Evolutionary conservation across 2,113 vertebrate genomes (phyloP).

Genomic region (Notarius lentiginosus): DNA sequence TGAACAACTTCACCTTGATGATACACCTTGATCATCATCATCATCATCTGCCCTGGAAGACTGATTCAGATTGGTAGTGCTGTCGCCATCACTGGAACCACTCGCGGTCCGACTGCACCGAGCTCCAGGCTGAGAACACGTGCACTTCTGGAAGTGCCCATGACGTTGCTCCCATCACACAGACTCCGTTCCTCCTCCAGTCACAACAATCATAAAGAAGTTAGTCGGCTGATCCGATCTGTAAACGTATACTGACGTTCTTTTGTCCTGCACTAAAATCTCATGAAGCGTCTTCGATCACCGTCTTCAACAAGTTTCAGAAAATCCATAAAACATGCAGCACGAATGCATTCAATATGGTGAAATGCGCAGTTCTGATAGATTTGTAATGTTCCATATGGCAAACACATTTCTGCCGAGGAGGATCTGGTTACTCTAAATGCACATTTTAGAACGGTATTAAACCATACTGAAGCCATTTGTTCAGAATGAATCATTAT

Average conservation of each 20-base stretch:
- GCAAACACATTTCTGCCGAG: not conserved
- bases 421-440: not conserved
- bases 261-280: not conserved
- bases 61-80: too few relatives aligned
- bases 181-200: slow-evolving; percentile 10
- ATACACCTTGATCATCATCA: too few relatives aligned
- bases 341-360: not conserved
- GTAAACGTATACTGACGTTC: not conserved
- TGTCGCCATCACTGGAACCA: not conserved
- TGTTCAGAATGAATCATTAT: not conserved
- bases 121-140: not conserved
- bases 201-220: slow-evolving; percentile 30
- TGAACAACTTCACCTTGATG: not conserved
- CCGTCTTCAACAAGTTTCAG: not conserved
- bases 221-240: slow-evolving; percentile 24
- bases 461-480: not conserved
- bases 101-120: not conserved
- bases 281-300: not conserved
- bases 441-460: not conserved
- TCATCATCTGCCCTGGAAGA: not conserved
- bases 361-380: not conserved
- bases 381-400: not conserved
- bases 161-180: not conserved
- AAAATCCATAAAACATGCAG: slow-evolving; percentile 10
- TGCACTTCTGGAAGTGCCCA: not conserved